phyloP scores from a whole-genome alignment of 2,113 vertebrate genomes.

The western clawed frog (Xenopus tropicalis) region UCB_Xtro_10.0 CM004443.2:191240501-191241000 shows the following conservation, averaged over 20 bases:
- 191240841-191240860: no score
- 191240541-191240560: slow-evolving; percentile 60
- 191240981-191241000: no score
- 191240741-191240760: slow-evolving; percentile 65
- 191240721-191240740: slow-evolving; percentile 55
- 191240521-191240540: slow-evolving; percentile 45
- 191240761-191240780: slow-evolving; percentile 63
- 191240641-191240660: slow-evolving; percentile 58
- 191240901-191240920: no score
- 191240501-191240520: slow-evolving; percentile 50
- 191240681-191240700: slow-evolving; percentile 64
- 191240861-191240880: no score
- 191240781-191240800: slow-evolving; percentile 64
- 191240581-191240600: slow-evolving; percentile 68
- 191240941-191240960: no score
- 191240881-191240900: no score
- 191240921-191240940: no score
- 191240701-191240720: slow-evolving; percentile 57
- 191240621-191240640: slow-evolving; percentile 61
- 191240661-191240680: slow-evolving; percentile 63
- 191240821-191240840: no score
- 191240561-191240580: slow-evolving; percentile 75
- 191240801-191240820: not conserved
- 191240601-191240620: slow-evolving; percentile 54
- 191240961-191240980: no score